phyloP scores from a whole-genome alignment of 2,113 vertebrate species.

The Hylia prasina region DNA sequence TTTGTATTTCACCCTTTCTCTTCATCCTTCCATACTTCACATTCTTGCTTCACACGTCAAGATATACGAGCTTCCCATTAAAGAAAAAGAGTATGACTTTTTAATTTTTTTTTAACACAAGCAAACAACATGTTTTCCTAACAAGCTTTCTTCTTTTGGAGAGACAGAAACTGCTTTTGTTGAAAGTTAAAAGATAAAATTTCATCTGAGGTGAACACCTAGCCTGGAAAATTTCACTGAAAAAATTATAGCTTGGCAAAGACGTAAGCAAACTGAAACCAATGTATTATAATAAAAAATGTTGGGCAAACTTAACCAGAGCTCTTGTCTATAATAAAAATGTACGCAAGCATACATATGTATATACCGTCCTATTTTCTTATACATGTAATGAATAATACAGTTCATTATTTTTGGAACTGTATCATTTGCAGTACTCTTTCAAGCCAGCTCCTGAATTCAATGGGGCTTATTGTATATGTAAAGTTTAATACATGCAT shows the following conservation, averaged over 20 bases:
- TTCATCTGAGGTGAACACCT: neutral
- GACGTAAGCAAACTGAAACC: neutral
- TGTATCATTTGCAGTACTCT: conserved; percentile 46
- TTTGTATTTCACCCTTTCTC: neutral
- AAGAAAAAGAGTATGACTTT: neutral
- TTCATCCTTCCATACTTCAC: neutral
- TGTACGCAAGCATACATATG: conserved; percentile 26
- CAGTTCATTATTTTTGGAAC: conserved; percentile 66
- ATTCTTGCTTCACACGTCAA: neutral
- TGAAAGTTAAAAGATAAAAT: conserved; percentile 1
- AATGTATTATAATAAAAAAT: conserved; percentile 46
- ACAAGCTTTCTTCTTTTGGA: neutral
- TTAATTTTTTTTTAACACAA: neutral
- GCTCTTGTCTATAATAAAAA: conserved; percentile 48
- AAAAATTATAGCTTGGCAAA: conserved; percentile 39
- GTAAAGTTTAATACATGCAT: conserved; percentile 39
- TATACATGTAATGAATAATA: conserved; percentile 59
- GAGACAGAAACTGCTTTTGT: neutral
- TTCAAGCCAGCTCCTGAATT: conserved; percentile 58
- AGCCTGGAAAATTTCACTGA: conserved; percentile 31
- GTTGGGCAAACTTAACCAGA: conserved; percentile 15
- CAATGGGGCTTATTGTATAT: conserved; percentile 53
- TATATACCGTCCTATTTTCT: conserved; percentile 45
- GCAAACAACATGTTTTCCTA: neutral
- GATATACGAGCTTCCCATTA: neutral